Evolutionary conservation across 2,797 vertebrate species (phyloP).

Genomic region (Diplodus sargus): DNA sequence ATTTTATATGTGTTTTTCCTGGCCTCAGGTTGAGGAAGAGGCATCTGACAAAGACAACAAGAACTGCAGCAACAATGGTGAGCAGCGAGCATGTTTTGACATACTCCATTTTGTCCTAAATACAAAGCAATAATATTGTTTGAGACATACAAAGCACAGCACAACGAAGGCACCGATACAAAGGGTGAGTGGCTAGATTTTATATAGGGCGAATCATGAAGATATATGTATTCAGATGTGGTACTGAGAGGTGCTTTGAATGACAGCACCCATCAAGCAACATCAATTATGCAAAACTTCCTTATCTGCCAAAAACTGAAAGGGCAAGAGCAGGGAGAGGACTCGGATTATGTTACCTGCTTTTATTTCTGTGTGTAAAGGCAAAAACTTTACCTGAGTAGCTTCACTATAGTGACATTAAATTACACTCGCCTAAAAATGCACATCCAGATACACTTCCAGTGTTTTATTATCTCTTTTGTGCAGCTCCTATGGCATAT

Average conservation of each 20-base stretch:
- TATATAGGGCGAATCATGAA: conserved; percentile 22
- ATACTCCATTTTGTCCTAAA: neutral
- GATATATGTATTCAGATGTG: conserved; percentile 42
- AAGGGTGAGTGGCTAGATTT: conserved; percentile 15
- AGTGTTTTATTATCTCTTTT: conserved; percentile 28
- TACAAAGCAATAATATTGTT: neutral
- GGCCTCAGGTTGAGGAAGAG: conserved; percentile 88
- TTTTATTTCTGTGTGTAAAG: conserved; percentile 13
- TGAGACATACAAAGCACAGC: neutral
- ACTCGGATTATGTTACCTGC: conserved; percentile 12
- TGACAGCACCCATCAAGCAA: conserved; percentile 30
- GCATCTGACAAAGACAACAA: conserved; percentile 92
- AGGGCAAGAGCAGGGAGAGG: conserved; percentile 43
- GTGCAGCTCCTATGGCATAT: neutral
- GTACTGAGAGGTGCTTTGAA: conserved; percentile 30
- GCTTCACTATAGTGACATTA: conserved; percentile 21
- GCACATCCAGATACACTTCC: neutral
- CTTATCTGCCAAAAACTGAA: conserved; percentile 37
- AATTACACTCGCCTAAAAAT: neutral
- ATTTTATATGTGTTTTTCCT: conserved; percentile 22
- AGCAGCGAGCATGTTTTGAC: conserved; percentile 32
- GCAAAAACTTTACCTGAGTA: conserved; percentile 6
- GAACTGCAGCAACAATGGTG: conserved; percentile 90
- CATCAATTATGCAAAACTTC: conserved; percentile 60
- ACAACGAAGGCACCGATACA: neutral